Base-by-base conservation (phyloP, 2,797 vertebrate genomes). In the Gallinago solitaria region DNA sequence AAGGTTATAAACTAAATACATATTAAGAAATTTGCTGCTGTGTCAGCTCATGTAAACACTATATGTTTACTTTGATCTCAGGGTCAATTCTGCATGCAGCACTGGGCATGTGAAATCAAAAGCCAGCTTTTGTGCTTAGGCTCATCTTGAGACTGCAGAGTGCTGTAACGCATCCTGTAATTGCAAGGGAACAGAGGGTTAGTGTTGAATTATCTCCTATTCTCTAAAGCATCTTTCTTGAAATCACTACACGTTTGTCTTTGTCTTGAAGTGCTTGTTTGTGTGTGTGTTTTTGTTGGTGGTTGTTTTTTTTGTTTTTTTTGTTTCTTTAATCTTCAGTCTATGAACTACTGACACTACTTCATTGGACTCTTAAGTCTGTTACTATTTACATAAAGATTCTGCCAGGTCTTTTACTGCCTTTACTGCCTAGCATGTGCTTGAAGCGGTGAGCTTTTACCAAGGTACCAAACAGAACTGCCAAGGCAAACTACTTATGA, bases 401-500 rank as follows among this genome's bases (percentile, higher is more conserved):
- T 92, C 13, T 95, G 37, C 70, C 80, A 84, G 67, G 17, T 43
- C 54, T 84, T 93, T 89, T 61, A n/a, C 63, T 76, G 48, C 53
- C 57, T 51, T 54, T 80, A n/a, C 39, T 82, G 80, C 77, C 50
- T 91, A 33, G 30, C 41, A 17, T 70, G 69, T 21, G 8, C 63
- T 95, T 87, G 37, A 95, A 93, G 57, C 27, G 4, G 54, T 54
- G 50, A 94, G 61, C 63, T 94, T 77, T 57, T 89, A 89, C 51
- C 51, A 75, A 70, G 60, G 37, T 30, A 82, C 33, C 43, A 69
- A 70, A 67, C 5, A 70, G 77, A 90, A 39, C 60, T 56, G 67
- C 92, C 92, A 94, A 96, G 75, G 60, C 48, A 93, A 90, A 76
- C 86, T 0, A 0, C 33, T 67, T 71, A 67, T 21, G 51, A 65